Base-by-base conservation (phyloP, 2,113 vertebrate genomes). In the Platichthys flesus region DNA sequence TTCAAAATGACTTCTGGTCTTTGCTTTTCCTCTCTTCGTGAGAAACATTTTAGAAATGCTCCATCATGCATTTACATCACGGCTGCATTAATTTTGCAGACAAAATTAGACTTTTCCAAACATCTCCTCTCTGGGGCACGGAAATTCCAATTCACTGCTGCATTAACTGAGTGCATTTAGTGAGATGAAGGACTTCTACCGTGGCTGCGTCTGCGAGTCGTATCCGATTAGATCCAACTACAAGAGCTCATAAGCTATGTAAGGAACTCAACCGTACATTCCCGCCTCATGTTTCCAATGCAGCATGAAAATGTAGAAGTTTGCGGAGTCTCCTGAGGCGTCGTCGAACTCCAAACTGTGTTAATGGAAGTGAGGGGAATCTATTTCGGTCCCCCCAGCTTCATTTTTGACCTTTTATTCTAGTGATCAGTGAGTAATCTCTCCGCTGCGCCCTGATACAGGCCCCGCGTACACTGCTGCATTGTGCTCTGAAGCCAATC, bases 391-490 rank as follows among this genome's bases (percentile, higher is more conserved):
- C 47, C 65, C 73, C 60, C 67, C 52, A 0, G 75, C 76, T 86
- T 88, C 80, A 71, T 84, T 87, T 85, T 85, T 88, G 85, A 90
- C 88, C 83, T 86, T 88, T 86, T 87, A 84, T 87, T 84, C 84
- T 67, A 56, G 77, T 45, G 61, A 90, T 92, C 89, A 90, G 79
- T 79, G 85, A 84, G 84, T 90, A 84, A 88, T 88, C 76, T 84
- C 66, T 60, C 52, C 57, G 80, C 79, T 76, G 73, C 85, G 60
- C 65, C 82, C 78, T 77, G 77, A 75, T 76, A 73, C 69, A 58
- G 65, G 81, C 69, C 65, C 31, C 31, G 31, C 31, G 1, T 68
- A 86, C 69, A 56, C 84, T 84, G 88, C 89, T 85, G 88, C 88
- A 88, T 74, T 79, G 81, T 81, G 84, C 79, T 84, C 68, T 58